Base-by-base conservation (phyloP, 2,113 vertebrate species). In the Cyanistes caeruleus region DNA sequence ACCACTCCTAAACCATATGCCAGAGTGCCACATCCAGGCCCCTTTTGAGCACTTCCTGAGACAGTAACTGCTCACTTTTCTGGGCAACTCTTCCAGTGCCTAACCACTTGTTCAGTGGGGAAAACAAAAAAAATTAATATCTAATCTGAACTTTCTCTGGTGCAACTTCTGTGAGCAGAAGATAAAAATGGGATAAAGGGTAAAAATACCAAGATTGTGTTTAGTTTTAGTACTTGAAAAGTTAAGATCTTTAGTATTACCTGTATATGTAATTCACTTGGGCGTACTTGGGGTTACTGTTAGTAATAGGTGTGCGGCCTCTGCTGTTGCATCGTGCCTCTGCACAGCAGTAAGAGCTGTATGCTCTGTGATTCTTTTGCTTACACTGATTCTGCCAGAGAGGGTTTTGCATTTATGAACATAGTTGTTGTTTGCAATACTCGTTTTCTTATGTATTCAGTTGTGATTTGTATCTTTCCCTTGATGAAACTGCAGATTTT, bases 231-330 rank as follows among this genome's bases (percentile, higher is more conserved):
- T 70, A 25, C 33, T 58, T 75, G 22, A 52, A 62, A 85, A 72
- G 23, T 72, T 63, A 22, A 49, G 20, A 49, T 59, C 58, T 64
- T 74, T 21, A 27, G 9, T 41, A 5, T 65, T 16, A 4, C 30
- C 23, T 56, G 62, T 59, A 6, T 63, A 3, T 30, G 30, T 84
- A 51, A 35, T 64, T 55, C 19, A 84, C 33, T 46, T 13, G 15
- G n/a, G 13, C 2, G 1, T 44, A 25, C 11, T 30, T 0, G 0
- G 22, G 13, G 30, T 24, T 28, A 21, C 13, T 44, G 15, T 64
- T 56, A 48, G 2, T 46, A 55, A 22, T 15, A 13, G 0, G 0
- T 28, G 13, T 68, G 41, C 33, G 39, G 33, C 2, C 46, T 84
- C 23, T 4, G 6, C 33, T 69, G 0, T 25, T 55, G 30, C n/a